phyloP scores from a whole-genome alignment of 2,888 invertebrate genomes.

The Diabrotica balteata region DNA sequence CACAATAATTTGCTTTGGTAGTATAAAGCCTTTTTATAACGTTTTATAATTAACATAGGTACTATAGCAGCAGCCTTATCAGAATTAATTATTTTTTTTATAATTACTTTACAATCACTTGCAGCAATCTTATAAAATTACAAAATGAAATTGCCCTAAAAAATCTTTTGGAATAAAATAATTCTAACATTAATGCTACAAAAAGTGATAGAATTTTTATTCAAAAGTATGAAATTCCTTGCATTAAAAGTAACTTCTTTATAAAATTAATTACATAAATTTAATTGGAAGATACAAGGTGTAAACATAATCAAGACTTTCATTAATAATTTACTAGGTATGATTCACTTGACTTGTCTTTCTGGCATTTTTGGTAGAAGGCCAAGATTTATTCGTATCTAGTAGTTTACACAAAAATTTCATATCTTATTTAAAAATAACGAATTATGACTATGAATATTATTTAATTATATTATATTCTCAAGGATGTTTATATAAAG shows the following conservation, averaged over 20 bases:
- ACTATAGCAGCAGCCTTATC: no score
- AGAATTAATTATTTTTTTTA: no score
- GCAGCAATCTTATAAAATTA: no score
- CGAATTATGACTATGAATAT: no score
- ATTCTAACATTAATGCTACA: no score
- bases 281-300: background rate
- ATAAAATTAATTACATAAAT: background rate
- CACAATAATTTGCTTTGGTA: no score
- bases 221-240: background rate
- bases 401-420: constrained; percentile 9
- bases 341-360: background rate
- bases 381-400: constrained; percentile 4
- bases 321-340: background rate
- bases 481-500: background rate
- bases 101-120: no score
- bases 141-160: no score
- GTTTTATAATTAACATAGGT: no score
- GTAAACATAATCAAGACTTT: background rate
- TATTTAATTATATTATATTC: background rate
- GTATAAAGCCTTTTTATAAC: no score
- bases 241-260: background rate
- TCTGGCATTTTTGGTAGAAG: constrained; percentile 2
- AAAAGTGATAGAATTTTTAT: no score
- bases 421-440: background rate
- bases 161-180: no score